Percentiles rank a stretch among this genome's conserved stretches.
phyloP scores from a whole-genome alignment of 2,888 invertebrate species.

The Campoplex capitator region DNA sequence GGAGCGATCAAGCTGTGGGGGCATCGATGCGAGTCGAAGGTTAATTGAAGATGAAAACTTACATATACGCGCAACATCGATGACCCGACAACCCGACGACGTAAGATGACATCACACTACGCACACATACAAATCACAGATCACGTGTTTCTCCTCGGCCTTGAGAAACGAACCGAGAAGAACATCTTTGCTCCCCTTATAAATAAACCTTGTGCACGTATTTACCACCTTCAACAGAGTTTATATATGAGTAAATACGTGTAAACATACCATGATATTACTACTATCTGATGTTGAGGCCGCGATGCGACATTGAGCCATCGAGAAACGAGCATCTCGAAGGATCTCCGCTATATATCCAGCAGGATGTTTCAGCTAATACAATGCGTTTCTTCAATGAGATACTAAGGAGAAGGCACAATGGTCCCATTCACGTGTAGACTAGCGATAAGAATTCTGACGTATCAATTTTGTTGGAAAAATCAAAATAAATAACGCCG shows the following conservation, averaged over 20 bases:
- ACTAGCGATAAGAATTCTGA: conserved; percentile 33
- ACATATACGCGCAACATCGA: conserved; percentile 75
- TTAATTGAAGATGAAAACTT: conserved; percentile 79
- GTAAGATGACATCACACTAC: conserved; percentile 77
- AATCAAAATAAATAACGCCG: neutral
- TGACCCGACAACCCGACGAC: conserved; percentile 75
- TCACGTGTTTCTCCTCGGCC: conserved; percentile 35
- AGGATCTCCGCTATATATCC: conserved; percentile 6
- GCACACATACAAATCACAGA: conserved; percentile 15
- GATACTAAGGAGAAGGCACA: conserved; percentile 4
- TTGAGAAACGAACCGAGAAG: conserved; percentile 38
- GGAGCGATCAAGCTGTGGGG: conserved; percentile 71
- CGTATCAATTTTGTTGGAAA: conserved; percentile 50
- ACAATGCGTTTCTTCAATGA: conserved; percentile 62
- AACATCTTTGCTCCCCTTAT: neutral
- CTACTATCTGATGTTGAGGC: conserved; percentile 57
- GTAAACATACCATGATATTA: conserved; percentile 22
- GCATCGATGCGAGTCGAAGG: conserved; percentile 76
- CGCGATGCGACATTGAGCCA: conserved; percentile 65
- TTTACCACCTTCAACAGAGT: neutral
- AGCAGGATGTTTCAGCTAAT: conserved; percentile 16
- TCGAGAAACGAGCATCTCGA: conserved; percentile 47
- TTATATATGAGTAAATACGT: conserved; percentile 15
- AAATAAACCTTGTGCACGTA: neutral
- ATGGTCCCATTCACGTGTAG: conserved; percentile 11